Conservation (phyloP, 2,797 vertebrate genomes). For the Ara ararauna region DNA sequence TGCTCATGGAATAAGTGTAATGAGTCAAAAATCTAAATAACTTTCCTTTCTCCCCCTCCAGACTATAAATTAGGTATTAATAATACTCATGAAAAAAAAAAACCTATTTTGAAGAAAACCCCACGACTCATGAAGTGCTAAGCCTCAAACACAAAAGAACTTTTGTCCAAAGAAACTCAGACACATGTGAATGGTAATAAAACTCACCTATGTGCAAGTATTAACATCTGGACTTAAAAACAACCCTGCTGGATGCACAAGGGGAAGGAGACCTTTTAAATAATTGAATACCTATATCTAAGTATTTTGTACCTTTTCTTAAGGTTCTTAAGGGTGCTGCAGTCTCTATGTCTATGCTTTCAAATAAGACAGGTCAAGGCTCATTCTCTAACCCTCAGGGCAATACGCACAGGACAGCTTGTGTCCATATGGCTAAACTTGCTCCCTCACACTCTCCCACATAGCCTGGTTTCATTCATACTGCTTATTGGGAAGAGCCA, state of each 20-base stretch:
- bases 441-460: background rate
- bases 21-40: constrained; percentile 8
- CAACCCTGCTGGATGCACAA: background rate
- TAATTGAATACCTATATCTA: background rate
- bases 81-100: background rate
- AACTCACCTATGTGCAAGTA: constrained; percentile 1
- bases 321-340: background rate
- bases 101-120: background rate
- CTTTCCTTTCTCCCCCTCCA: background rate
- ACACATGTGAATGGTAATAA: background rate
- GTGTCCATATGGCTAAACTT: constrained; percentile 22
- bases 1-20: background rate
- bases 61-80: background rate
- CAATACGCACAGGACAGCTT: constrained; percentile 6
- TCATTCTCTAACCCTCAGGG: constrained; percentile 7
- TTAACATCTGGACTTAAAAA: constrained; percentile 42
- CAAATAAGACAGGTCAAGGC: constrained; percentile 1
- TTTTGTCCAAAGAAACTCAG: constrained; percentile 18
- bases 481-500: background rate
- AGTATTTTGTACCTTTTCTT: background rate
- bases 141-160: constrained; percentile 22
- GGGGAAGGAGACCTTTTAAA: background rate
- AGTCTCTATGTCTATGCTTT: background rate
- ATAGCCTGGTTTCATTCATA: background rate
- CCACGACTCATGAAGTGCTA: background rate